Conservation (phyloP, 2,113 vertebrate genomes). For the Rhinoptilus africanus region DNA sequence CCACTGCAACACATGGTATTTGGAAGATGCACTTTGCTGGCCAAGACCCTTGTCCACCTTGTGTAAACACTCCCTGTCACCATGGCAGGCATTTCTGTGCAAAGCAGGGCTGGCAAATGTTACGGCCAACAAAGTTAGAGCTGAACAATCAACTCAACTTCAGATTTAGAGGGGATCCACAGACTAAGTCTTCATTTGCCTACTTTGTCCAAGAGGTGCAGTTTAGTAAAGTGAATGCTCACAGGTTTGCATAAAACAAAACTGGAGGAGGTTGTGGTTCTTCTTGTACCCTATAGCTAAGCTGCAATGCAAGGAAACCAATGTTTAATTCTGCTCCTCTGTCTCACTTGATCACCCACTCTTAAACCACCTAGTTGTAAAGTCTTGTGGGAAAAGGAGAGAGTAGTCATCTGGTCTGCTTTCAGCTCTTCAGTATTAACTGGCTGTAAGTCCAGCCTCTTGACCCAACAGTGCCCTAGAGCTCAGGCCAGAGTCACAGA, state of each 20-base stretch:
- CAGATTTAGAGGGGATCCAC: background rate
- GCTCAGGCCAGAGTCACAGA: background rate
- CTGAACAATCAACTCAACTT: background rate
- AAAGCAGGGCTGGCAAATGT: background rate
- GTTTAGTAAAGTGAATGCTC: background rate
- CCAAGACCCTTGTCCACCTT: background rate
- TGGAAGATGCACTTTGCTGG: background rate
- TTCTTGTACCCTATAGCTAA: background rate
- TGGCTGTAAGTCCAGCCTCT: background rate
- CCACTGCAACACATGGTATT: background rate
- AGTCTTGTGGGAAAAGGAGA: background rate
- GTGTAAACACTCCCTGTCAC: background rate
- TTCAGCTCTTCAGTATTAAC: background rate
- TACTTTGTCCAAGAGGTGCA: background rate
- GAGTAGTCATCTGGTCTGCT: background rate
- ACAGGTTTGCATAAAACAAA: background rate
- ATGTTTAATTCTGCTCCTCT: background rate
- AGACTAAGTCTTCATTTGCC: background rate
- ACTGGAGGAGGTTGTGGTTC: background rate
- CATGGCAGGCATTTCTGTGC: background rate
- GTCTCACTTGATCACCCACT: background rate
- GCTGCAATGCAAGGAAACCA: background rate
- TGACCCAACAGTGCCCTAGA: fast-evolving
- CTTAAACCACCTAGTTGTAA: background rate
- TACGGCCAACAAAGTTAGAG: background rate